Evolutionary conservation across 1,140 invertebrate genomes (phyloP), one percentile per base, ranked within the genome.

Genomic region (Polypedilum vanderplanki): DNA sequence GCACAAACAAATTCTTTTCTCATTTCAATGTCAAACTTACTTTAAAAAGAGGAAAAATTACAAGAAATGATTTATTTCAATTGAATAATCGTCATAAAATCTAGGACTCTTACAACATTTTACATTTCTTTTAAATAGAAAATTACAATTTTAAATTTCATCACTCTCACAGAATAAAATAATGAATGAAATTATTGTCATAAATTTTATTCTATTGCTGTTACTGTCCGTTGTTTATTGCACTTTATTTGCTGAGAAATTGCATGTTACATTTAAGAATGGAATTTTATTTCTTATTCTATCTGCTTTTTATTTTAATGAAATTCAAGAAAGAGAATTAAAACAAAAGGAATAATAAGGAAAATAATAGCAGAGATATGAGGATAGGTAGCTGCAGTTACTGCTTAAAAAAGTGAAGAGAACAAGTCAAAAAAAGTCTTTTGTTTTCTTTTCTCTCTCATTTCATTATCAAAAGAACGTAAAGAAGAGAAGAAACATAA

Each of bases 241-340:
- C 41, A 46, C 10, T 46, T 46, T 46, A 46, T 46, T 46, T 57
- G 46, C 46, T 57, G 46, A 57, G 46, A 57, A 57, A 57, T 57
- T 57, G 12, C 46, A 57, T 57, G 46, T 57, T 57, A 57, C 46
- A 57, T 57, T 57, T 57, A 57, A 57, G 46, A 57, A 57, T 57
- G 46, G 46, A 57, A 57, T 57, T 57, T 57, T 57, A 33, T 57
- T 57, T n/a, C n/a, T n/a, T n/a, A n/a, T n/a, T n/a, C n/a, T n/a
- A n/a, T n/a, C n/a, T n/a, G 12, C 15, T 12, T 57, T 3, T n/a
- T n/a, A n/a, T 57, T 57, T 57, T 57, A 57, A 57, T 57, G 46
- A 12, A 33, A 33, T 33, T 33, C 24, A 33, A 33, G 24, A 9
- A n/a, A 57, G 46, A 57, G 12, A 57, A 57, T 57, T 57, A 5